These are phyloP conservation scores for Sminthurinus aureus DNA, from an alignment of 2,888 invertebrate species.

Conservation along the genomic window DNA sequence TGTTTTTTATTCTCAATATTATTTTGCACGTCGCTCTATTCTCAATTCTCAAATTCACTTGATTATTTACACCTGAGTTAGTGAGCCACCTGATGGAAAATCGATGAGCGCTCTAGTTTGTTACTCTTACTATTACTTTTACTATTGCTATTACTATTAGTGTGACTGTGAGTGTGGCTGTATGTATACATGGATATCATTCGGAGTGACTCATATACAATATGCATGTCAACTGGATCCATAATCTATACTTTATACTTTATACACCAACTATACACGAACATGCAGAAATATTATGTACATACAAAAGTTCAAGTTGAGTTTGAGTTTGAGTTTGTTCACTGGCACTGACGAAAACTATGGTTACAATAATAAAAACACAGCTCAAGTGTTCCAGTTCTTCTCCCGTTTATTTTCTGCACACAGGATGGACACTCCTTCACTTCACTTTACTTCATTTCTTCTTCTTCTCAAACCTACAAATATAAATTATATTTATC, in stretches of 20 bases:
- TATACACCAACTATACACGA: too few relatives aligned
- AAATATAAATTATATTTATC: not conserved
- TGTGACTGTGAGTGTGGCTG: not conserved
- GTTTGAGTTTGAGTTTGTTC: not conserved
- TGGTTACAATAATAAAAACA: not conserved
- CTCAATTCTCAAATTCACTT: not conserved
- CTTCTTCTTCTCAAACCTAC: not conserved
- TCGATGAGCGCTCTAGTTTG: constrained; percentile 24
- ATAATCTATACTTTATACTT: too few relatives aligned
- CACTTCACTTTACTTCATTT: too few relatives aligned
- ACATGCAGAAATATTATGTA: too few relatives aligned
- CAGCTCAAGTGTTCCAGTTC: too few relatives aligned
- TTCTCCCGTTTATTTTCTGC: too few relatives aligned
- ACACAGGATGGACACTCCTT: too few relatives aligned
- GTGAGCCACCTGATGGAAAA: constrained; percentile 38
- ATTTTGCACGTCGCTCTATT: constrained; percentile 32
- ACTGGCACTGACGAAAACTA: not conserved
- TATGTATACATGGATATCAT: not conserved
- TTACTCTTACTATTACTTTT: not conserved
- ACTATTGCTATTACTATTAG: not conserved
- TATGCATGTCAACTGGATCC: too few relatives aligned
- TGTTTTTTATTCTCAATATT: constrained; percentile 19
- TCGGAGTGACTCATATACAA: too few relatives aligned
- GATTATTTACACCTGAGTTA: constrained; percentile 34
- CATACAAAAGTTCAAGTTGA: too few relatives aligned